Evolutionary conservation across 2,113 vertebrate genomes (phyloP), one percentile per base, ranked within the genome.

Genomic region (Brienomyrus brachyistius): DNA sequence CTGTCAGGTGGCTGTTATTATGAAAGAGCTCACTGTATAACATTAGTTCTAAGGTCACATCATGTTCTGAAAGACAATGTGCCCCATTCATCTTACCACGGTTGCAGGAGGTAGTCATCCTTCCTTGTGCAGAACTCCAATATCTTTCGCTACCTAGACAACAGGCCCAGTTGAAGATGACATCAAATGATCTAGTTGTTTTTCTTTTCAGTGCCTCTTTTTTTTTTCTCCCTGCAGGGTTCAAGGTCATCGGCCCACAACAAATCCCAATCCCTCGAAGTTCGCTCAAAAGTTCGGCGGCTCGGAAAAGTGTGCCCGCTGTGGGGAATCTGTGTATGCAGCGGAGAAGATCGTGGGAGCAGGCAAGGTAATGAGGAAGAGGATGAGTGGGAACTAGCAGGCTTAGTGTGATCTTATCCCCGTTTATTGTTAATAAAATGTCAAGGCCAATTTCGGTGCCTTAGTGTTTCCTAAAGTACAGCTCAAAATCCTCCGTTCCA

Each of bases 301-400:
- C 1, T 94, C 97, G 2, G 98, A 99, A 91, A 98, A 98, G 91
- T 99, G 98, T 50, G 96, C 96, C 0, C 95, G 98, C 74, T 99
- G 98, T 89, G 97, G 96, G 0, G 96, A 98, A 91, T 97, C 97
- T 0, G 98, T 99, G 9, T 99, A 97, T 1, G 98, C 98, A 0
- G 98, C 98, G 0, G 98, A 99, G 95, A 99, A 98, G 95, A 95
- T 99, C 45, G 97, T 98, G 91, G 98, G 98, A 40, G 98, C 98
- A 2, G 98, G 98, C 80, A 98, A 99, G 97, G 98, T 99, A 94
- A 92, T 92, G 1, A 85, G 56, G 74, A 47, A 21, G 40, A 45
- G 84, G 5, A 54, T 35, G 23, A 56, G 3, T 17, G 43, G 52
- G 19, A 85, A 51, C 74, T 40, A 82, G 62, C 62, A 66, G 23